Conservation (phyloP, 2,888 invertebrate species). For the Belgica antarctica region DNA sequence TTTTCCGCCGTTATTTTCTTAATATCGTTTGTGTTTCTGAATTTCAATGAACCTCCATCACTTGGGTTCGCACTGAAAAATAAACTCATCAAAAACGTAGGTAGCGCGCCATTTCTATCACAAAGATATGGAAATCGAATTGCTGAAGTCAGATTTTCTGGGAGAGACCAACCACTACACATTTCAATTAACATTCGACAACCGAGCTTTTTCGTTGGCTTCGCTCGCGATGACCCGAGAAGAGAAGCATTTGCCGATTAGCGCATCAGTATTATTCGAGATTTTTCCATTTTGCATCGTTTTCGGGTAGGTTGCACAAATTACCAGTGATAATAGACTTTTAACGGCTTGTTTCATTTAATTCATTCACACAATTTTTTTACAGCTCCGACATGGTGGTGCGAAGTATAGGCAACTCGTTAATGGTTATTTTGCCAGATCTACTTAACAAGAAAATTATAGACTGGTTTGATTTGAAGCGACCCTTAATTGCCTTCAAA, state of each 20-base stretch:
- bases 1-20: not conserved
- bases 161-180: conserved; percentile 92
- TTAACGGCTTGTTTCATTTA: conserved; percentile 8
- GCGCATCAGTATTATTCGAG: conserved; percentile 87
- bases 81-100: too few relatives aligned
- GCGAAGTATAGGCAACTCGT: conserved; percentile 83
- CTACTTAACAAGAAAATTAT: conserved; percentile 85
- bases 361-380: conserved; percentile 19
- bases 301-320: conserved; percentile 68
- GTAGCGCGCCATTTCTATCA: conserved; percentile 92
- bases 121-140: conserved; percentile 88
- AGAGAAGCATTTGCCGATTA: conserved; percentile 84
- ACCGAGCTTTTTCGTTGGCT: conserved; percentile 82
- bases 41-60: not conserved
- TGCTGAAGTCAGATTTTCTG: conserved; percentile 80
- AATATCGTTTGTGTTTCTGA: not conserved
- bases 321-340: not conserved
- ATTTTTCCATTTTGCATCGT: conserved; percentile 98
- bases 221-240: conserved; percentile 82
- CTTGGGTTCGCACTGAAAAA: not conserved
- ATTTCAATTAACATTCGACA: conserved; percentile 91
- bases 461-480: conserved; percentile 85
- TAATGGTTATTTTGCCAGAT: conserved; percentile 85
- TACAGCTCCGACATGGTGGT: conserved; percentile 81
- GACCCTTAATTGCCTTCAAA: conserved; percentile 90